phyloP scores from a whole-genome alignment of 2,797 vertebrate genomes.

The Oryzias sinensis region DNA sequence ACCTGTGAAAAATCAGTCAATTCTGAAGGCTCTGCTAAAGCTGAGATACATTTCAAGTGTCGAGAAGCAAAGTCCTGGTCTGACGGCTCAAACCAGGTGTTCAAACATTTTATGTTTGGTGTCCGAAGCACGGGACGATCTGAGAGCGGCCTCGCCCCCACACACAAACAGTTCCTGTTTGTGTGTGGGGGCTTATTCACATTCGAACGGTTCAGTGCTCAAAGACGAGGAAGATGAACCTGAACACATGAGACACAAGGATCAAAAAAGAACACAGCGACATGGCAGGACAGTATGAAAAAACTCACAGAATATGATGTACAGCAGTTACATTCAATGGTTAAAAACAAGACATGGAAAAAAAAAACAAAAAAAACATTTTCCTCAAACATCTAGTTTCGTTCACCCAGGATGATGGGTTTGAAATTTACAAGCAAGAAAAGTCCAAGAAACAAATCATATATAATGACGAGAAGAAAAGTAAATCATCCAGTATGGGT shows the following conservation, averaged over 20 bases:
- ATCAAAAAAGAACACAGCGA: constrained; percentile 46
- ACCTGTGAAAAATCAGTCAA: constrained; percentile 27
- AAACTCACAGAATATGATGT: constrained; percentile 65
- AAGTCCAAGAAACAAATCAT: constrained; percentile 69
- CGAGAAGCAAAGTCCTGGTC: constrained; percentile 38
- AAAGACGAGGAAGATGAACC: constrained; percentile 50
- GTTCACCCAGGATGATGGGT: constrained; percentile 55
- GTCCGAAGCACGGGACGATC: constrained; percentile 49
- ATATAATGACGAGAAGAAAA: constrained; percentile 47
- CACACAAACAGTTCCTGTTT: constrained; percentile 33
- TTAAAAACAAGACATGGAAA: constrained; percentile 34
- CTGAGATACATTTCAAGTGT: constrained; percentile 74
- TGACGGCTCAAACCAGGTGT: constrained; percentile 44
- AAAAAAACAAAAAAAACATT: constrained; percentile 51
- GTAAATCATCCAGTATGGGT: constrained; percentile 57
- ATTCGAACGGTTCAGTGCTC: constrained; percentile 63
- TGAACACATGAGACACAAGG: constrained; percentile 55
- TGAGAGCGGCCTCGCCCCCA: constrained; percentile 50
- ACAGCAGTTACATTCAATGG: constrained; percentile 69
- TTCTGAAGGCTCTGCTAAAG: constrained; percentile 42
- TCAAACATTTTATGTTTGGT: constrained; percentile 51
- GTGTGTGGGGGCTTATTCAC: constrained; percentile 52
- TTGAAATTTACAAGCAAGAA: constrained; percentile 56
- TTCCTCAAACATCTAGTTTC: constrained; percentile 61
- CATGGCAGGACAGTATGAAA: constrained; percentile 55